Evolutionary conservation across 2,113 vertebrate genomes (phyloP).

Genomic region (Caranx melampygus): DNA sequence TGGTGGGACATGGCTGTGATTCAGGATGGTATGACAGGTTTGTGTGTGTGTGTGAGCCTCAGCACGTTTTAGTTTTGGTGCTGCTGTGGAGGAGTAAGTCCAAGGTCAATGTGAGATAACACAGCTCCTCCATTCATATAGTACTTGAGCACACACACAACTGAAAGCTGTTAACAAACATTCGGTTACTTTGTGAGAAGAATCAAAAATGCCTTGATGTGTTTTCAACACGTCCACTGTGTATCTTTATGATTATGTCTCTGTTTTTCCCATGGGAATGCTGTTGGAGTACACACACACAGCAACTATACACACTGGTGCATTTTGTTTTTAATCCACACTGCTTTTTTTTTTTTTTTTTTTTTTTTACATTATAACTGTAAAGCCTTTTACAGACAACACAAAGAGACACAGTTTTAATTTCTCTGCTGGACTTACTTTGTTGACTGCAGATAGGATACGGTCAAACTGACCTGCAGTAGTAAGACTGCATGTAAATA

Average conservation of each 20-base stretch:
- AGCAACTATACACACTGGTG: not conserved
- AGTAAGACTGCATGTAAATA: constrained; percentile 39
- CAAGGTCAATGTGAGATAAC: constrained; percentile 54
- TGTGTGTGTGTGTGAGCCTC: constrained; percentile 23
- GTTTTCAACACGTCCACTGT: constrained; percentile 7
- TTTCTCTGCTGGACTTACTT: not conserved
- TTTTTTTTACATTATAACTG: not conserved
- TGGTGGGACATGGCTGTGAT: not conserved
- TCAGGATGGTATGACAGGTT: not conserved
- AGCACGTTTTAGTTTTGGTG: constrained; percentile 15
- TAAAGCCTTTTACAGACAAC: not conserved
- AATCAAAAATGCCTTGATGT: not conserved
- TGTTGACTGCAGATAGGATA: not conserved
- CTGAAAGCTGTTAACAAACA: constrained; percentile 16
- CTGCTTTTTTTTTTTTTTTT: constrained; percentile 14
- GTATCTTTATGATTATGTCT: constrained; percentile 11
- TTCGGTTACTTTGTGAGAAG: constrained; percentile 14
- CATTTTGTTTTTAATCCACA: constrained; percentile 11
- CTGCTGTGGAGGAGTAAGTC: constrained; percentile 31
- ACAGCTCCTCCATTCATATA: not conserved
- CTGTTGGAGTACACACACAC: not conserved
- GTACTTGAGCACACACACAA: not conserved
- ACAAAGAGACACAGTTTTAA: not conserved
- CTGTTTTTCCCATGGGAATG: constrained; percentile 48
- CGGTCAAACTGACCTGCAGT: constrained; percentile 11